These are phyloP conservation scores for Rhimphoctona megacephalus DNA, from an alignment of 2,888 invertebrate genomes.

Conservation along the genomic window DNA sequence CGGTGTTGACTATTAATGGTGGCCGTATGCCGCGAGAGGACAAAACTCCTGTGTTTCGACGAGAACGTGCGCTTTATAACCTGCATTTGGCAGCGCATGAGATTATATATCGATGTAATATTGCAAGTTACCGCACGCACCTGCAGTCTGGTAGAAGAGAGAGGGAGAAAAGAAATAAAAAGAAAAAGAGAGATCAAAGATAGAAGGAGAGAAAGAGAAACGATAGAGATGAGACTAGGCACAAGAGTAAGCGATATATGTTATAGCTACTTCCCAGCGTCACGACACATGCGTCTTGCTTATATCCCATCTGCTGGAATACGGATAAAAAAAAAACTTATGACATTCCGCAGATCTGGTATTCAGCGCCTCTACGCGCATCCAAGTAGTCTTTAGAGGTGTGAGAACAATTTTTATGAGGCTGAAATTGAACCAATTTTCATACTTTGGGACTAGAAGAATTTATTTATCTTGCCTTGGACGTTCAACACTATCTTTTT, in stretches of 20 bases:
- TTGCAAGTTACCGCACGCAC: conserved; percentile 47
- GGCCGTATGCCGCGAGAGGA: conserved; percentile 7
- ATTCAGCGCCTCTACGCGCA: conserved; percentile 3
- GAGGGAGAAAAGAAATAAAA: background rate
- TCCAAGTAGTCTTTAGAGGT: conserved; percentile 9
- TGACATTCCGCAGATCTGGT: conserved; percentile 44
- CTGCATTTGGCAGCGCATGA: conserved; percentile 28
- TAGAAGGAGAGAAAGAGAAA: conserved; percentile 13
- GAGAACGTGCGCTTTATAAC: conserved; percentile 40
- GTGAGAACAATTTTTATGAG: conserved; percentile 50
- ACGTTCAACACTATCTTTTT: too few relatives aligned
- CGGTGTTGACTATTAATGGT: conserved; percentile 39
- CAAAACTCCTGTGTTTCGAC: conserved; percentile 19
- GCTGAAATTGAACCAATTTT: background rate
- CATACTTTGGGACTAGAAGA: background rate
- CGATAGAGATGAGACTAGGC: background rate
- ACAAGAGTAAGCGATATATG: conserved; percentile 24
- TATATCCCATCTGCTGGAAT: conserved; percentile 37
- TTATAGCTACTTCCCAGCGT: conserved; percentile 31
- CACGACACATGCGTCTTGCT: conserved; percentile 49
- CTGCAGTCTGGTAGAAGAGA: conserved; percentile 27
- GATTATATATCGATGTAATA: conserved; percentile 44
- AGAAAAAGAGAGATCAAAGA: conserved; percentile 10
- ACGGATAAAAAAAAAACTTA: conserved; percentile 28
- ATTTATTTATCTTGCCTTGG: conserved; percentile 5